Percentiles rank a stretch among this genome's conserved stretches.
Conservation (phyloP, 1,140 invertebrate genomes). For the Panagrolaimus sp. region DNA sequence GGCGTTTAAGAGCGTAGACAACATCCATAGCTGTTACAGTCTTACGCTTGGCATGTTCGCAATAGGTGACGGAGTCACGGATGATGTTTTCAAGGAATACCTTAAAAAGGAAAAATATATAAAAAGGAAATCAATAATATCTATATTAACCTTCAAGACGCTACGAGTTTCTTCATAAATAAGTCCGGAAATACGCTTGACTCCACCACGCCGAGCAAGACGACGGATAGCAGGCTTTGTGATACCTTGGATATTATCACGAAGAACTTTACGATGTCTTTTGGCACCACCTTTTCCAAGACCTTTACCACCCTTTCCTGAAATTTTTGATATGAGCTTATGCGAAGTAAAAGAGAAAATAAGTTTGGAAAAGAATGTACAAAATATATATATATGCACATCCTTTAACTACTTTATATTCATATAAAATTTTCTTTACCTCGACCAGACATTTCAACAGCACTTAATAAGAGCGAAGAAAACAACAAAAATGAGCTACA, state of each 20-base stretch:
- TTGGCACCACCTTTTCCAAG: slow-evolving; percentile 69
- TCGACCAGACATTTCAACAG: too few relatives aligned
- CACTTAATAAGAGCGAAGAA: too few relatives aligned
- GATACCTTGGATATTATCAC: slow-evolving; percentile 72
- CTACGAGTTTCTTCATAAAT: slow-evolving; percentile 65
- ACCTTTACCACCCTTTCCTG: slow-evolving; percentile 67
- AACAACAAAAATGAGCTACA: too few relatives aligned
- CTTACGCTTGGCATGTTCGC: slow-evolving; percentile 74
- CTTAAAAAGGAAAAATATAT: slow-evolving; percentile 60
- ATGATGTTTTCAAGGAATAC: slow-evolving; percentile 76
- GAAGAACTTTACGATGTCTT: slow-evolving; percentile 65
- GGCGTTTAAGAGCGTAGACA: slow-evolving; percentile 75
- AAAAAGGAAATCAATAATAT: slow-evolving; percentile 65
- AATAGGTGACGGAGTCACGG: slow-evolving; percentile 74
- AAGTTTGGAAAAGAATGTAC: too few relatives aligned
- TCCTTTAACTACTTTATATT: too few relatives aligned
- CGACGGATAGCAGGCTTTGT: slow-evolving; percentile 68
- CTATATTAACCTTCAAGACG: slow-evolving; percentile 63
- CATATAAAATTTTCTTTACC: too few relatives aligned
- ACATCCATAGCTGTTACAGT: slow-evolving; percentile 73
- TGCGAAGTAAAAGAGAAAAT: too few relatives aligned
- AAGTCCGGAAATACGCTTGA: slow-evolving; percentile 70
- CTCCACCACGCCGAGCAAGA: slow-evolving; percentile 70
- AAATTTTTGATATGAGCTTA: too few relatives aligned
- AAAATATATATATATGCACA: too few relatives aligned